Evolutionary conservation across 1,140 invertebrate species (phyloP).

Genomic region (Drosophila obscura): DNA sequence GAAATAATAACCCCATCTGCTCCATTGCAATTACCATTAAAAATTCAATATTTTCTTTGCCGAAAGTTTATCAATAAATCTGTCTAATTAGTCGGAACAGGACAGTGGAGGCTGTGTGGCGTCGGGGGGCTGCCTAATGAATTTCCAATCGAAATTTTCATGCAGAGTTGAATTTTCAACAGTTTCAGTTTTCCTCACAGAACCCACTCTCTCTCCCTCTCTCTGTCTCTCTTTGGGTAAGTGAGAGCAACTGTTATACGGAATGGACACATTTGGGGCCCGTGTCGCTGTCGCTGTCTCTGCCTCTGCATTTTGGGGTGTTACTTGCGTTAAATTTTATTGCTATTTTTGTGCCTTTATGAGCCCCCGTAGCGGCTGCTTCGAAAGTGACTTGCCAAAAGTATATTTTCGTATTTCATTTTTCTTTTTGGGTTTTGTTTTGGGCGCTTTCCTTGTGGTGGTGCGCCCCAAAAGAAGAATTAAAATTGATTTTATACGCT

Average conservation of each 20-base stretch:
- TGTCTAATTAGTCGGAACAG: constrained; percentile 51
- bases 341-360: constrained; percentile 49
- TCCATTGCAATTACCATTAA: constrained; percentile 28
- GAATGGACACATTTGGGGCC: constrained; percentile 12
- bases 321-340: constrained; percentile 60
- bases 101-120: background rate
- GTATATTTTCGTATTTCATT: constrained; percentile 39
- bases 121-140: constrained; percentile 36
- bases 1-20: background rate
- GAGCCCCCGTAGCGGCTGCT: background rate
- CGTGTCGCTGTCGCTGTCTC: background rate
- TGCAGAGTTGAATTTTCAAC: constrained; percentile 3
- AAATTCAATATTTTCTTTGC: constrained; percentile 47
- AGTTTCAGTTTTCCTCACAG: background rate
- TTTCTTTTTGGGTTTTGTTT: constrained; percentile 1
- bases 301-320: constrained; percentile 13
- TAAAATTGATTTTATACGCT: constrained; percentile 71
- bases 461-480: constrained; percentile 50
- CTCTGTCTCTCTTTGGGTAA: background rate
- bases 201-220: constrained; percentile 9
- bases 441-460: too few relatives aligned
- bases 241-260: constrained; percentile 54
- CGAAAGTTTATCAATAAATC: constrained; percentile 67
- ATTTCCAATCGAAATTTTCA: constrained; percentile 45
- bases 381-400: constrained; percentile 56